Conservation (phyloP, 2,113 vertebrate species). For the Zosterops pallidus region DNA sequence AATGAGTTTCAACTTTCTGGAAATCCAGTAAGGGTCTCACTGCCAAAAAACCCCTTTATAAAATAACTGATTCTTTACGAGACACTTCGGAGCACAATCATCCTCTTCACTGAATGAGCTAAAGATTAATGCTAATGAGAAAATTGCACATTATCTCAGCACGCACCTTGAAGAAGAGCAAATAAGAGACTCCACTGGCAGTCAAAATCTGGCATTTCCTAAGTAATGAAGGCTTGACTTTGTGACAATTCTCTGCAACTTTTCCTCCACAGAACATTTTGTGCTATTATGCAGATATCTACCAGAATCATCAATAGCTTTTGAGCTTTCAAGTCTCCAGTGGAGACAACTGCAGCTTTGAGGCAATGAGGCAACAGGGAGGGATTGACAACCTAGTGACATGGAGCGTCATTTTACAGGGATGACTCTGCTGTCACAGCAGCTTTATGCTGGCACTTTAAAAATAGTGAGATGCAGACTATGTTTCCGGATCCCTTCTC, state of each 20-base stretch:
- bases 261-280: not conserved
- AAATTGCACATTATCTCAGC: not conserved
- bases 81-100: not conserved
- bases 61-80: not conserved
- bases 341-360: not conserved
- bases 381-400: not conserved
- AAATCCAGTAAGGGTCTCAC: not conserved
- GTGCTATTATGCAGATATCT: not conserved
- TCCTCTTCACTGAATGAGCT: slow-evolving; percentile 18
- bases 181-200: not conserved
- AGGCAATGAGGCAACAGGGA: not conserved
- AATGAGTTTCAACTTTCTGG: not conserved
- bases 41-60: slow-evolving; percentile 14
- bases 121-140: slow-evolving; percentile 34
- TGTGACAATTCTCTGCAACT: not conserved
- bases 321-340: not conserved
- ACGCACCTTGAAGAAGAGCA: not conserved
- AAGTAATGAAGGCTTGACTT: not conserved
- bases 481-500: not conserved
- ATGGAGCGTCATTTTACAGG: not conserved
- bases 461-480: not conserved
- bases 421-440: not conserved
- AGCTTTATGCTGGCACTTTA: not conserved
- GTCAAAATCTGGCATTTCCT: not conserved
- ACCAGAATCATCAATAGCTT: not conserved